A percentile compares a stretch with the other conserved stretches of the same genome.
These are phyloP conservation scores for Premnoplex brunnescens DNA, from an alignment of 2,797 vertebrate genomes.

Conservation along the genomic window DNA sequence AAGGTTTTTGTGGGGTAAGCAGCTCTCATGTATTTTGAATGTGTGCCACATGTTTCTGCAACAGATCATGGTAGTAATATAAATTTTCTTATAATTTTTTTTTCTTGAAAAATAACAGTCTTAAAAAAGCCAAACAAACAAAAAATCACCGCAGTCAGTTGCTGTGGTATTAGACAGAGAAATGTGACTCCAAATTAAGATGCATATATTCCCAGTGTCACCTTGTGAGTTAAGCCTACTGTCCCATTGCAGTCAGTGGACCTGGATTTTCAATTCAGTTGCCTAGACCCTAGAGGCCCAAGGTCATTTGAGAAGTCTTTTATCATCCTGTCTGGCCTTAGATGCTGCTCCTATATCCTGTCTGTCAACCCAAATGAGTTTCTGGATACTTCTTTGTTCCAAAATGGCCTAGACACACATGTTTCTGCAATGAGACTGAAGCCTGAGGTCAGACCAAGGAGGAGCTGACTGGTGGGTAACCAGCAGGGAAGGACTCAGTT, in stretches of 20 bases:
- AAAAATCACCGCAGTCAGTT: neutral
- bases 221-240: neutral
- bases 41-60: slow-evolving; percentile 80
- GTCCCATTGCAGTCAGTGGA: neutral
- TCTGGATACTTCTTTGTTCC: neutral
- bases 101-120: neutral
- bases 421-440: neutral
- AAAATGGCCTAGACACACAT: neutral
- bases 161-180: neutral
- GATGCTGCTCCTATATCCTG: neutral
- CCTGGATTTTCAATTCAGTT: neutral
- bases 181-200: neutral
- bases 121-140: neutral
- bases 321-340: neutral
- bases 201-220: neutral
- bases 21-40: slow-evolving; percentile 81
- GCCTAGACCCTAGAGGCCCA: neutral
- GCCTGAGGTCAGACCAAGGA: neutral
- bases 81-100: neutral
- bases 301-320: neutral
- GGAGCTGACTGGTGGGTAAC: neutral
- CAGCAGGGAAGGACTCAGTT: neutral
- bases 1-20: slow-evolving; percentile 83
- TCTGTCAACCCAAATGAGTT: neutral
- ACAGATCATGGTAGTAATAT: slow-evolving; percentile 48